Evolutionary conservation across 2,888 invertebrate genomes (phyloP).

Genomic region (Aromia moschata): DNA sequence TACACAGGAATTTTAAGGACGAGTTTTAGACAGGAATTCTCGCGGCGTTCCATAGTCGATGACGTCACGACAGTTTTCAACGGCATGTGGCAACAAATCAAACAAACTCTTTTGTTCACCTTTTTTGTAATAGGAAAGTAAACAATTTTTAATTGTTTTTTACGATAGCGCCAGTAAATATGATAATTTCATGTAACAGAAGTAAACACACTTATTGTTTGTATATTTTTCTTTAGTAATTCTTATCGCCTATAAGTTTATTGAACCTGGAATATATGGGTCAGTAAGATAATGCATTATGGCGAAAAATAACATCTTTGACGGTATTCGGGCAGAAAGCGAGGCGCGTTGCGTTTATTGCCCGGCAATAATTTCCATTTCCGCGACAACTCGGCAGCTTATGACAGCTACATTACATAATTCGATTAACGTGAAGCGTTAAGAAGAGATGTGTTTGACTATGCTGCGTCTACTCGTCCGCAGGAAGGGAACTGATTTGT

Average conservation of each 20-base stretch:
- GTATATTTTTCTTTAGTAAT: slow-evolving; percentile 51
- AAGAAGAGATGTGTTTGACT: too few species aligned
- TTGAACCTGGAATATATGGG: slow-evolving; percentile 50
- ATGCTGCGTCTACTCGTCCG: too few species aligned
- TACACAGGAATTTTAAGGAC: too few species aligned
- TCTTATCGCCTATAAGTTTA: slow-evolving; percentile 46
- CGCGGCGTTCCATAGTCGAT: too few species aligned
- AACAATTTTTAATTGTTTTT: slow-evolving; percentile 44
- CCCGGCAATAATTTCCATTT: slow-evolving; percentile 7
- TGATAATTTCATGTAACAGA: slow-evolving; percentile 52
- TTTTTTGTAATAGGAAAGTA: slow-evolving; percentile 38
- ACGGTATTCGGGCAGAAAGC: slow-evolving; percentile 10
- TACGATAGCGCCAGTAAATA: slow-evolving; percentile 49
- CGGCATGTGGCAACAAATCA: slow-evolving; percentile 9
- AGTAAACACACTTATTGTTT: slow-evolving; percentile 50
- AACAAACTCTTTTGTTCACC: slow-evolving; percentile 36
- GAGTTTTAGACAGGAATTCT: too few species aligned
- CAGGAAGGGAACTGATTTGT: too few species aligned
- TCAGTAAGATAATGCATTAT: slow-evolving; percentile 54
- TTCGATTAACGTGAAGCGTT: slow-evolving; percentile 6
- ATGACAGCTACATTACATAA: slow-evolving; percentile 6
- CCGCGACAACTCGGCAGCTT: too few species aligned
- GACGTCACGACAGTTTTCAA: background rate
- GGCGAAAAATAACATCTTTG: slow-evolving; percentile 38
- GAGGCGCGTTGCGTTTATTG: slow-evolving; percentile 11